Conservation (phyloP, 2,113 vertebrate genomes). For the Syngnathus floridae region DNA sequence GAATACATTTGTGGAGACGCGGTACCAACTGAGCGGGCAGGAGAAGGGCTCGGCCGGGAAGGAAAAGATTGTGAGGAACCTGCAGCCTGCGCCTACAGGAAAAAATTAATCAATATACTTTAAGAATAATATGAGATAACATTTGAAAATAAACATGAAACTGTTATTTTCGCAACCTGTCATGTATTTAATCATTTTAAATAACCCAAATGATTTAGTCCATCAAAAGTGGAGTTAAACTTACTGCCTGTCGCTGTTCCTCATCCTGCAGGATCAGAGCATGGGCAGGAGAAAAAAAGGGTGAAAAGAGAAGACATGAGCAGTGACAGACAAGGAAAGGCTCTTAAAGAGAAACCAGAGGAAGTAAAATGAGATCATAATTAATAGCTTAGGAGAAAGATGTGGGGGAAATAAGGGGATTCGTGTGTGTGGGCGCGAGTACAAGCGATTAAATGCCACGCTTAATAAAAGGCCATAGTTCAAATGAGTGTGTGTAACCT, state of each 20-base stretch:
- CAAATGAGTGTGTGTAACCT: slow-evolving; percentile 68
- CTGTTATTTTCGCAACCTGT: no score
- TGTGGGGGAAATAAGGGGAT: slow-evolving; percentile 11
- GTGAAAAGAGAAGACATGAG: slow-evolving; percentile 37
- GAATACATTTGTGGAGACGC: slow-evolving; percentile 69
- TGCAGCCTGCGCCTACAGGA: slow-evolving; percentile 79
- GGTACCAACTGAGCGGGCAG: slow-evolving; percentile 74
- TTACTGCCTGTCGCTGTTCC: slow-evolving; percentile 98
- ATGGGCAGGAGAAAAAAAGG: slow-evolving; percentile 35
- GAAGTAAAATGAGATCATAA: slow-evolving; percentile 25
- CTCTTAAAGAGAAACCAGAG: slow-evolving; percentile 13
- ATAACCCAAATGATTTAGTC: no score
- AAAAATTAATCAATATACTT: neutral
- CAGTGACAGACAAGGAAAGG: slow-evolving; percentile 16
- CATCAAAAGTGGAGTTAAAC: slow-evolving; percentile 50
- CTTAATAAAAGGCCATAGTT: neutral
- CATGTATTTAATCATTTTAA: no score
- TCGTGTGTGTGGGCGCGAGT: slow-evolving; percentile 33
- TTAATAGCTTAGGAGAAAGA: slow-evolving; percentile 7
- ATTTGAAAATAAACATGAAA: no score
- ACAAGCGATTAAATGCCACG: neutral
- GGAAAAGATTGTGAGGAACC: slow-evolving; percentile 83
- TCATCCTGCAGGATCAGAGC: slow-evolving; percentile 78
- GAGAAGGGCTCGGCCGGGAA: slow-evolving; percentile 73
- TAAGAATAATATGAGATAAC: neutral